These are phyloP conservation scores for Pituophis catenifer DNA, from an alignment of 2,113 vertebrate genomes.

Conservation along the genomic window DNA sequence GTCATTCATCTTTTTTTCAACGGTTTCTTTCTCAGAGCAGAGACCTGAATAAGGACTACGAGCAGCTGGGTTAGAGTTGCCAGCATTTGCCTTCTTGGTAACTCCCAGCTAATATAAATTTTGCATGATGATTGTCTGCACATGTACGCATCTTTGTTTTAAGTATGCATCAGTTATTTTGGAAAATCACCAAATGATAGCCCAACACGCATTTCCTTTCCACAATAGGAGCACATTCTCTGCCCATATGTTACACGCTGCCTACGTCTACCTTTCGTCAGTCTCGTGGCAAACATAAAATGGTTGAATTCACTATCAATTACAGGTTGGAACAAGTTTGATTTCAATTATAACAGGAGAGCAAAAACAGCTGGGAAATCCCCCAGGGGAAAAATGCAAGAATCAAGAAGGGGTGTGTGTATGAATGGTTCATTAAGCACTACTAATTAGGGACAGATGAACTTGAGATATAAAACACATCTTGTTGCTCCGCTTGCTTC, in stretches of 20 bases:
- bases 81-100: not conserved
- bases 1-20: not conserved
- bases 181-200: conserved; percentile 23
- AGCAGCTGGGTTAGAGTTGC: not conserved
- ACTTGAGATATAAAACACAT: conserved; percentile 63
- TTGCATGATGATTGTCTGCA: not conserved
- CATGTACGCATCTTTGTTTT: not conserved
- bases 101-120: rapidly evolving
- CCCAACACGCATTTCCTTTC: conserved; percentile 44
- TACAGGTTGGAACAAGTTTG: conserved; percentile 74
- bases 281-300: conserved; percentile 75
- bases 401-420: conserved; percentile 51
- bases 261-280: conserved; percentile 65
- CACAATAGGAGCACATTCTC: conserved; percentile 46
- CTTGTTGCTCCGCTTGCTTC: conserved; percentile 50
- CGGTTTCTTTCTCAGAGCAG: not conserved
- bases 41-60: not conserved
- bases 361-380: conserved; percentile 75
- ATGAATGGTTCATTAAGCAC: conserved; percentile 62
- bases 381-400: conserved; percentile 58
- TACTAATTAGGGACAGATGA: conserved; percentile 73
- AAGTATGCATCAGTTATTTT: conserved; percentile 12
- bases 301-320: conserved; percentile 75
- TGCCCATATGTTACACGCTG: conserved; percentile 62
- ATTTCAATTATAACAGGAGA: conserved; percentile 77